Evolutionary conservation across 2,113 vertebrate species (phyloP), one percentile per base, ranked within the genome.

Genomic region (Malurus cyaneus): DNA sequence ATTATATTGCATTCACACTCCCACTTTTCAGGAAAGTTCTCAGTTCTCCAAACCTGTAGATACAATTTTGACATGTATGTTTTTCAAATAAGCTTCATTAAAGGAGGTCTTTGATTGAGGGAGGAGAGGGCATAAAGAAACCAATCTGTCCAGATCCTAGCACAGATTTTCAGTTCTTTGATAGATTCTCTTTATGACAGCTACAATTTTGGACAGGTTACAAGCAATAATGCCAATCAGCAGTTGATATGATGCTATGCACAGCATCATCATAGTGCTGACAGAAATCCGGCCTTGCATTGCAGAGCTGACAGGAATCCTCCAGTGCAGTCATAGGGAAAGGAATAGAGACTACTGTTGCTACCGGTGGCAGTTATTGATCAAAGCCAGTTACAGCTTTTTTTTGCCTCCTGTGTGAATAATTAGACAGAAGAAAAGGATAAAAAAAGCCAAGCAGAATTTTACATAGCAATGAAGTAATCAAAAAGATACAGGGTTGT

Each of bases 401-500:
- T 39, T 39, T 83, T 81, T 94, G 19, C 20, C 36, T 70, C 24
- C 4, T 9, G 10, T 8, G 6, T 0, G 10, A 72, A 65, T 34
- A 79, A 28, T 47, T 53, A 28, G 14, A n/a, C 9, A 57, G 34
- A 60, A 65, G 23, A 66, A 86, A 86, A 50, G 2, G 24, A 41
- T 49, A 39, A 47, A 92, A 80, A 80, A 70, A 20, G 21, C 41
- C 41, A 66, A 80, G 36, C 1, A 64, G 32, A 53, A 42, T 61
- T 80, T 86, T 39, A n/a, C 31, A 8, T 10, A 41, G 26, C 46
- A 74, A 46, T n/a, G 18, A 67, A 81, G 21, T 36, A 1, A 76
- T 60, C 2, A 1, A 91, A 98, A 99, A 97, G 99, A 99, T 99
- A 99, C 99, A 94, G 99, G 99, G 86, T 99, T 99, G 95, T 99